Base-by-base conservation (phyloP, 2,797 vertebrate genomes). In the Muscicapa comitata region DNA sequence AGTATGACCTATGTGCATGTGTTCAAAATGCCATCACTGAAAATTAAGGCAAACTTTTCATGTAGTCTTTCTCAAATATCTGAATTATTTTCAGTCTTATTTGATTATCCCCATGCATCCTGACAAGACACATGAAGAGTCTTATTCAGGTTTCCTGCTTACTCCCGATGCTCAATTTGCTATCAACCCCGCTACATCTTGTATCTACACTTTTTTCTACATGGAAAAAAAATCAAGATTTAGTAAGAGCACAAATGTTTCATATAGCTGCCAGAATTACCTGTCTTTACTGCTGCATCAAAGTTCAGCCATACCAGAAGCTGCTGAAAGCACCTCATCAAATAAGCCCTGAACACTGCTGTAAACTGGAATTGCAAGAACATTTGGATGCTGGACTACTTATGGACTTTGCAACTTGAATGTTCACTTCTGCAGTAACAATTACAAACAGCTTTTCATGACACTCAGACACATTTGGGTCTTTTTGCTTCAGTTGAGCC, bases 1-100 rank as follows among this genome's bases (percentile, higher is more conserved):
- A 54, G 12, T 35, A 37, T 9, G 2, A 50, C 9, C 13, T 65
- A 33, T 6, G 5, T 10, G 9, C 2, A 0, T 7, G 2, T 40
- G 8, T 35, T 77, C 51, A 59, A 83, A 91, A 71, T 11, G 9
- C 20, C 78, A 66, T 50, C 40, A n/a, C 2, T 40, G 35, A 82
- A 76, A 82, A 73, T 13, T 12, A 74, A 61, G 25, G 31, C 20
- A 86, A 78, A 75, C 31, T 58, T 77, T 25, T 17, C 20, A 71
- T 9, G 33, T 5, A 63, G 37, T 57, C 48, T 76, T 86, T 40
- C 48, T 50, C 13, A 29, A 8, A 15, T 14, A 79, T 3, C 29
- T 59, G 16, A 42, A 42, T 35, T 14, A 65, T n/a, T 90, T 90
- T 83, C 24, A 75, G 38, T 14, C 35, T 58, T 72, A 77, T 19